Evolutionary conservation across 2,888 invertebrate genomes (phyloP).

Genomic region (Carterocephalus palaemon): DNA sequence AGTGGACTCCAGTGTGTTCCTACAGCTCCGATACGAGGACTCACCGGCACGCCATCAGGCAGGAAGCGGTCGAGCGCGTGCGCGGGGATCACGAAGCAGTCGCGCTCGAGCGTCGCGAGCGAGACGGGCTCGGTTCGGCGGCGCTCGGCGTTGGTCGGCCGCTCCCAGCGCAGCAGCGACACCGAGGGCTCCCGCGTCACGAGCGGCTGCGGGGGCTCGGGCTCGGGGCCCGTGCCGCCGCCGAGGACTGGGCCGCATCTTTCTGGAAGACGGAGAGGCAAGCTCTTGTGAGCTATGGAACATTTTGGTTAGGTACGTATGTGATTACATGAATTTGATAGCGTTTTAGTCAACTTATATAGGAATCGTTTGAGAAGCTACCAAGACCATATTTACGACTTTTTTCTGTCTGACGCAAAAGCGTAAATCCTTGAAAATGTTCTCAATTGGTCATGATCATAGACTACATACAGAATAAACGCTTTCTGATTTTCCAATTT

Average conservation of each 20-base stretch:
- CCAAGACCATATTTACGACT: too few species aligned
- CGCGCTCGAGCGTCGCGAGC: slow-evolving; percentile 89
- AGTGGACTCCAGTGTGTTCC: background rate
- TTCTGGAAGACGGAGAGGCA: slow-evolving; percentile 70
- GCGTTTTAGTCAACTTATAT: too few species aligned
- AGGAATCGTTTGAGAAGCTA: too few species aligned
- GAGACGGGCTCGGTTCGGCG: slow-evolving; percentile 84
- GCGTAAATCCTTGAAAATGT: too few species aligned
- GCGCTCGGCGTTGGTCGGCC: slow-evolving; percentile 63
- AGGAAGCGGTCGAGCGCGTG: slow-evolving; percentile 92
- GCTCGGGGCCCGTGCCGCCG: slow-evolving; percentile 80
- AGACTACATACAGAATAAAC: too few species aligned
- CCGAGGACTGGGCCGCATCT: slow-evolving; percentile 85
- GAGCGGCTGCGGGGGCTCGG: slow-evolving; percentile 85
- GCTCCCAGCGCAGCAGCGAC: slow-evolving; percentile 75
- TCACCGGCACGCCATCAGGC: slow-evolving; percentile 92
- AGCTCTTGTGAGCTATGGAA: too few species aligned
- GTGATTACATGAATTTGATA: too few species aligned
- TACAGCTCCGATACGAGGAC: slow-evolving; percentile 23
- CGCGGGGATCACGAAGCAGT: slow-evolving; percentile 96
- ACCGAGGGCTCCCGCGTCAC: slow-evolving; percentile 84
- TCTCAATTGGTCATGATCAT: too few species aligned
- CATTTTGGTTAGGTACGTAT: too few species aligned
- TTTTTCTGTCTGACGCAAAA: too few species aligned
- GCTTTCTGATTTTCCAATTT: too few species aligned